These are phyloP conservation scores for Lutjanus erythropterus DNA, from an alignment of 2,113 vertebrate species.

Conservation along the genomic window DNA sequence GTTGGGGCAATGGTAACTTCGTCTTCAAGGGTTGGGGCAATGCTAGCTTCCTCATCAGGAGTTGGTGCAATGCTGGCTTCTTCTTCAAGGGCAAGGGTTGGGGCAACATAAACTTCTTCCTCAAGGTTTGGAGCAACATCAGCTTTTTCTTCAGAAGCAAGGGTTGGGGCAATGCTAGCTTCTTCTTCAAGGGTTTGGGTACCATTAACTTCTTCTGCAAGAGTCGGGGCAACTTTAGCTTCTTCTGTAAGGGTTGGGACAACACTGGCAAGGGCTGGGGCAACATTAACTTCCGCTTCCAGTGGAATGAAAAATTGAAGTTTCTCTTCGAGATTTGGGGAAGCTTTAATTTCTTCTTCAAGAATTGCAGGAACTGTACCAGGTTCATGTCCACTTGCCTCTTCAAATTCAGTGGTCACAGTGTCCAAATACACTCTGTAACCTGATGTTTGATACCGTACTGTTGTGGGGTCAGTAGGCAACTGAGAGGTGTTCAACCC, in stretches of 20 bases:
- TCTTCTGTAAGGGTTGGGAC: not conserved
- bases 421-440: constrained; percentile 47
- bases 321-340: too few relatives aligned
- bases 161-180: not conserved
- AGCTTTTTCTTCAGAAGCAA: not conserved
- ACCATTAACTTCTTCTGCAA: not conserved
- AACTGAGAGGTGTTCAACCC: constrained; percentile 13
- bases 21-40: not conserved
- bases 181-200: not conserved
- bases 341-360: constrained; percentile 4
- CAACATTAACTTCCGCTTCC: constrained; percentile 11
- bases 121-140: not conserved
- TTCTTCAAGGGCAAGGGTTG: not conserved
- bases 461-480: constrained; percentile 11
- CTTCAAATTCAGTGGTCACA: constrained; percentile 55
- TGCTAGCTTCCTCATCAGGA: not conserved
- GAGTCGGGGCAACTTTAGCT: not conserved
- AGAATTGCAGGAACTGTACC: constrained; percentile 26
- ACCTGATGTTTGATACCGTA: constrained; percentile 36
- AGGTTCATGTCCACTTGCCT: constrained; percentile 60
- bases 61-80: not conserved
- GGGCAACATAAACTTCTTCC: not conserved
- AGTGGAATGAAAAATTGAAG: not conserved
- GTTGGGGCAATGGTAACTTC: not conserved
- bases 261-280: not conserved